Conservation (phyloP, 2,113 vertebrate genomes). For the Ariopsis seemanni region DNA sequence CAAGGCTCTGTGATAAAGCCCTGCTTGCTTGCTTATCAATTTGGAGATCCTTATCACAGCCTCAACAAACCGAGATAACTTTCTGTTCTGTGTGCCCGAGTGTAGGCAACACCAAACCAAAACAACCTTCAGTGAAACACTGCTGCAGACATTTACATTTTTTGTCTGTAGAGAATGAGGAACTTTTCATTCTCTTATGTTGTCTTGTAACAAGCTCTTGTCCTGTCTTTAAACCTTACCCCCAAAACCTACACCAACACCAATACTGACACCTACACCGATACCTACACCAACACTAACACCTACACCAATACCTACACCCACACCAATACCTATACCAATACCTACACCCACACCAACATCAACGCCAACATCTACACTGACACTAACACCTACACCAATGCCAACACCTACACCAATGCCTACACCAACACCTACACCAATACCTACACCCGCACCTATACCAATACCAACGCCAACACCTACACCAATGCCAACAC, state of each 20-base stretch:
- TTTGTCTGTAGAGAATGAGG: not conserved
- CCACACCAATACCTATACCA: rapidly evolving
- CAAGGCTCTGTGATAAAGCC: slow-evolving; percentile 6
- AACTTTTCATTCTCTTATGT: not conserved
- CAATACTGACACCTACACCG: no score
- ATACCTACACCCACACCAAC: no score
- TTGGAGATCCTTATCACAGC: not conserved
- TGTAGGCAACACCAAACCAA: not conserved
- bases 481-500: no score
- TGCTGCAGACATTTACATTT: slow-evolving; percentile 30
- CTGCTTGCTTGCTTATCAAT: not conserved
- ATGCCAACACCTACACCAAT: rapidly evolving
- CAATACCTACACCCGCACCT: no score
- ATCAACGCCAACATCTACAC: no score
- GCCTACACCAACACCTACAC: no score
- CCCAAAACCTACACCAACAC: not conserved
- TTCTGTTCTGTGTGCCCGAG: not conserved
- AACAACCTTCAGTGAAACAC: slow-evolving; percentile 9
- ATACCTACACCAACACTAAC: no score
- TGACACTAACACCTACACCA: no score
- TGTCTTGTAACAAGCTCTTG: not conserved
- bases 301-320: no score
- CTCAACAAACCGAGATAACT: not conserved
- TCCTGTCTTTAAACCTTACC: not conserved
- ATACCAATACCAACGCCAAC: no score